Evolutionary conservation across 2,113 vertebrate species (phyloP).

Genomic region (Dicentrarchus labrax): DNA sequence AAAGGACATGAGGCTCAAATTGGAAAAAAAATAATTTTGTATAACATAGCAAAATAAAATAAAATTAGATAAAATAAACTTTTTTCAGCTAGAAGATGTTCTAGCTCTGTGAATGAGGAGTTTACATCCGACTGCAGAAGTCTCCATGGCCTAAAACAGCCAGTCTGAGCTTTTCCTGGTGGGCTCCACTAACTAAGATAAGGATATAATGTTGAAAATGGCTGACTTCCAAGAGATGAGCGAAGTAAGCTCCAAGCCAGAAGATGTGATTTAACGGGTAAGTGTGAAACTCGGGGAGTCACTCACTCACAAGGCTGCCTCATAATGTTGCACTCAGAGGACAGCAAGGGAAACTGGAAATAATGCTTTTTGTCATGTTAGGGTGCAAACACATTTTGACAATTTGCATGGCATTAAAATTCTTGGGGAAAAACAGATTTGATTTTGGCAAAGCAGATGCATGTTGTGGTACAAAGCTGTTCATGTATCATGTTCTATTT

Average conservation of each 20-base stretch:
- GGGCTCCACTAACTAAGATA: conserved; percentile 68
- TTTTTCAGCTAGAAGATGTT: conserved; percentile 29
- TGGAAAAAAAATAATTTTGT: conserved; percentile 7
- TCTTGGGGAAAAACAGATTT: conserved; percentile 35
- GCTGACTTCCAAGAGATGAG: conserved; percentile 70
- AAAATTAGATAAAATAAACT: conserved; percentile 17
- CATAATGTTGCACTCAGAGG: conserved; percentile 30
- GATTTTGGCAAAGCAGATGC: conserved; percentile 34
- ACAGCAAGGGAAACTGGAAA: conserved; percentile 45
- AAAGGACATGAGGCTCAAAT: conserved; percentile 25
- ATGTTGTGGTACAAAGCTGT: conserved; percentile 30
- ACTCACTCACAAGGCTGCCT: conserved; percentile 56
- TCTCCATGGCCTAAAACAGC: conserved; percentile 53
- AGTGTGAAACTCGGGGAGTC: conserved; percentile 69
- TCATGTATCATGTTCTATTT: conserved; percentile 35
- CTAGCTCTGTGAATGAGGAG: conserved; percentile 6
- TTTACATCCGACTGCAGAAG: conserved; percentile 37
- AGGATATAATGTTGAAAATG: conserved; percentile 72
- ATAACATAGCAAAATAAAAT: conserved; percentile 25
- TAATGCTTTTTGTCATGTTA: conserved; percentile 54
- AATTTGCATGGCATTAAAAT: conserved; percentile 60
- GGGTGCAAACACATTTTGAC: conserved; percentile 28
- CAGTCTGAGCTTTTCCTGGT: conserved; percentile 58
- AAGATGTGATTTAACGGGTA: conserved; percentile 71
- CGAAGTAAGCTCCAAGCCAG: conserved; percentile 65